Base-by-base conservation (phyloP, 2,113 vertebrate genomes). In the Nanger granti region DNA sequence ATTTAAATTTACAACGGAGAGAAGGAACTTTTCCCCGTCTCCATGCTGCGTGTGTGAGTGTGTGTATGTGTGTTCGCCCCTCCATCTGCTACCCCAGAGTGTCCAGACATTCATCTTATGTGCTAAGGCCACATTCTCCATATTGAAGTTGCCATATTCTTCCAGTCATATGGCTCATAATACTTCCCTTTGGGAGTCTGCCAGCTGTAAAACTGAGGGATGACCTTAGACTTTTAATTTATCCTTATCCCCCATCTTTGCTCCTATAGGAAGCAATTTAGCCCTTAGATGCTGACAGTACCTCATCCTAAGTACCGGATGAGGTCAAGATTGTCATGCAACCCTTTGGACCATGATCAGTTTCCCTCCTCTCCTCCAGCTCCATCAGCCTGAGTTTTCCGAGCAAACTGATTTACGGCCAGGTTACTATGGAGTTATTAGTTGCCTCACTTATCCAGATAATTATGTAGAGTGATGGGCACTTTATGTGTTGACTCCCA, bases 1-100 rank as follows among this genome's bases (percentile, higher is more conserved):
- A 99, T 99, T 98, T 99, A 98, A 97, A 99, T 99, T 99, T 99
- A 98, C 98, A 98, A 93, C 80, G 97, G 91, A 98, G 94, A 98
- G 95, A 98, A 98, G 57, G 69, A 91, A 96, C 97, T 98, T 98
- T 89, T 12, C 66, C 79, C 90, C 85, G 82, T 97, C 98, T 97
- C 92, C 66, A 10, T 26, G 18, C 49, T 83, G 31, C 4, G 26
- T 31, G 59, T 1, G 12, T 15, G 47, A 2, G 29, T 55, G 31
- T 22, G 28, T 4, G 18, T 49, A 49, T 69, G 31, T 6, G 4
- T 54, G 15, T 97, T 91, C 69, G 87, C 52, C 8, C 76, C 96
- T 79, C 59, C 73, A 76, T 98, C 89, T 97, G 62, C 87, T 24
- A 59, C 92, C 80, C 55, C 2, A 49, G 89, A 49, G 8, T 59